phyloP scores from a whole-genome alignment of 1,140 invertebrate species.

The Hirudo medicinalis region DNA sequence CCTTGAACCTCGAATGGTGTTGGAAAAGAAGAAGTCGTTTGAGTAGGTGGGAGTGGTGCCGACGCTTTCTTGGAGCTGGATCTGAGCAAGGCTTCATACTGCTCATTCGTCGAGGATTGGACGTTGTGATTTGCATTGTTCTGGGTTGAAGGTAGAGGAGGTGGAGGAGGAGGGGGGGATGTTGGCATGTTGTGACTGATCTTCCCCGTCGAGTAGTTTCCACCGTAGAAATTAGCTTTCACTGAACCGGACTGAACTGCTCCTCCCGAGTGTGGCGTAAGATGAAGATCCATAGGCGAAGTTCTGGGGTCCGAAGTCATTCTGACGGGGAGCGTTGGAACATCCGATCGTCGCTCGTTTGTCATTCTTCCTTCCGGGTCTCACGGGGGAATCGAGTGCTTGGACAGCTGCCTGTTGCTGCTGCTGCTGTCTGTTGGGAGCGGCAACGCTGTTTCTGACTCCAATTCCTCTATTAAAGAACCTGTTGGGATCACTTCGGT shows the following conservation, averaged over 20 bases:
- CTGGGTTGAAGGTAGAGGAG: neutral
- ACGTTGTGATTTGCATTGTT: neutral
- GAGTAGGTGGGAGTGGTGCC: neutral
- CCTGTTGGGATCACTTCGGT: neutral
- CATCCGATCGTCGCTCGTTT: neutral
- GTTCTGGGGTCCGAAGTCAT: neutral
- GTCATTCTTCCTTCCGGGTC: neutral
- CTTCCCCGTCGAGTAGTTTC: neutral
- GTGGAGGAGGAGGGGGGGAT: neutral
- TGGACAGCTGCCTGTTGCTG: neutral
- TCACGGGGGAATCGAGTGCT: conserved; percentile 2
- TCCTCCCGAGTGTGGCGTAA: neutral
- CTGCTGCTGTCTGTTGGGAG: neutral
- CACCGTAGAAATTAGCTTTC: neutral
- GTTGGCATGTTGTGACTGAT: neutral
- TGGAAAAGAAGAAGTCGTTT: neutral
- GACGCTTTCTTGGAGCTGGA: neutral
- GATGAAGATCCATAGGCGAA: neutral
- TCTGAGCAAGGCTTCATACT: neutral
- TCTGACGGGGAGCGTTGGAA: neutral
- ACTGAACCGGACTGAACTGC: neutral
- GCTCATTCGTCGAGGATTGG: neutral
- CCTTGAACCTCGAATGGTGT: too few species aligned
- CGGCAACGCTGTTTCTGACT: neutral
- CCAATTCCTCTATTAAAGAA: neutral